Percentiles rank a stretch among this genome's conserved stretches.
Conservation (phyloP, 2,113 vertebrate genomes). For the Hystrix brachyura region DNA sequence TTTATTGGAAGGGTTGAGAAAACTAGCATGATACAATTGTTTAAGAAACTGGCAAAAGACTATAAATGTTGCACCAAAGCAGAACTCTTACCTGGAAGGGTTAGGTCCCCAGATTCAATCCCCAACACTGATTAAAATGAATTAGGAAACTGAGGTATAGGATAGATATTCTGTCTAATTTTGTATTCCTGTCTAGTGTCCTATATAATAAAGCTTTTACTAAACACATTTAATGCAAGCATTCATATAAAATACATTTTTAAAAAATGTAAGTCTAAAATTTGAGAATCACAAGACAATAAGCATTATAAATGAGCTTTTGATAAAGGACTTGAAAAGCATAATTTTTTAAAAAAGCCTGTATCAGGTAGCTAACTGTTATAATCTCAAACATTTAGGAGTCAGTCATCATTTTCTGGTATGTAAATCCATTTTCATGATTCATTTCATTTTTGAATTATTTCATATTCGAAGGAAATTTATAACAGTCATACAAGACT, state of each 20-base stretch:
- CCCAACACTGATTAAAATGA: background rate
- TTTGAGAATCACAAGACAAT: background rate
- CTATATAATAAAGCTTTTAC: background rate
- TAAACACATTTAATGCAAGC: background rate
- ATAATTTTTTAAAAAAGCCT: background rate
- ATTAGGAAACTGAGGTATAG: background rate
- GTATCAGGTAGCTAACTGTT: background rate
- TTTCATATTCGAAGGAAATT: background rate
- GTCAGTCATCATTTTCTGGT: background rate
- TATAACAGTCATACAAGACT: background rate
- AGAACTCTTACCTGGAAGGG: background rate
- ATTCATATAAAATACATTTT: background rate
- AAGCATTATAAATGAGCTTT: background rate
- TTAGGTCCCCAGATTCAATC: background rate
- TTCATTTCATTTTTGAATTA: background rate
- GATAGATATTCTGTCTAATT: background rate
- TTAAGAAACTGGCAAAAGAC: background rate
- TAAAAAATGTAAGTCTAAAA: background rate
- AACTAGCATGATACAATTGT: background rate
- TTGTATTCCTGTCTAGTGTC: background rate
- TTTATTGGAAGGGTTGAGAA: background rate
- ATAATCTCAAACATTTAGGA: background rate
- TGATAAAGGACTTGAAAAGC: background rate
- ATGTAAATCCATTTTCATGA: background rate
- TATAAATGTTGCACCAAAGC: background rate